Evolutionary conservation across 2,797 vertebrate species (phyloP).

Genomic region (Morelia viridis): DNA sequence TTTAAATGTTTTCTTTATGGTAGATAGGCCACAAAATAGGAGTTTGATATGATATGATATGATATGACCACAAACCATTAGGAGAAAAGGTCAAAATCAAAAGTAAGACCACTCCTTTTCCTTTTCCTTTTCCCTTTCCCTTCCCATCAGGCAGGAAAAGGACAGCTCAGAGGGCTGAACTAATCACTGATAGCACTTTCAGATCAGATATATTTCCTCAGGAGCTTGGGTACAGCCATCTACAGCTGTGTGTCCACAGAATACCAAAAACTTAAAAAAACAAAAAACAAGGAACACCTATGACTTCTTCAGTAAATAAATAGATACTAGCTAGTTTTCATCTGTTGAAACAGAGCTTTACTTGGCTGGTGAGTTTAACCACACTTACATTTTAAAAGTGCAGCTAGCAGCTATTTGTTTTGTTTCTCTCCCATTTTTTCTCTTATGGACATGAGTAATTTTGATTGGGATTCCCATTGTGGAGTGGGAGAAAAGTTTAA

Average conservation of each 20-base stretch:
- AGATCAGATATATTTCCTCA: neutral
- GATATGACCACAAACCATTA: neutral
- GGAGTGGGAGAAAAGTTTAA: no score
- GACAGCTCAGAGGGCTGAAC: neutral
- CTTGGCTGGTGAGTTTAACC: neutral
- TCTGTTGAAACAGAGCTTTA: neutral
- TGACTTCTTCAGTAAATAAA: neutral
- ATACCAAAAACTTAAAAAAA: neutral
- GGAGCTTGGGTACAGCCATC: neutral
- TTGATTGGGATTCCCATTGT: no score
- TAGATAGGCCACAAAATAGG: neutral
- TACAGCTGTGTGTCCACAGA: neutral
- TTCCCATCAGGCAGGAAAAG: neutral
- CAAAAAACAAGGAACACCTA: neutral
- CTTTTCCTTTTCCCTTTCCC: neutral
- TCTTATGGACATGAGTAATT: no score
- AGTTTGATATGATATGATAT: neutral
- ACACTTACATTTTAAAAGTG: neutral
- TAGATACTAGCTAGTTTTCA: neutral
- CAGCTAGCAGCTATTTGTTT: neutral
- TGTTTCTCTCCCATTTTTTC: no score
- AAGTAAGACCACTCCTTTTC: neutral
- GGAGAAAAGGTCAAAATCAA: neutral
- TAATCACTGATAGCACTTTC: neutral
- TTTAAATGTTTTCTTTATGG: neutral